Base-by-base conservation (phyloP, 2,888 invertebrate species). In the Melanchra persicariae region DNA sequence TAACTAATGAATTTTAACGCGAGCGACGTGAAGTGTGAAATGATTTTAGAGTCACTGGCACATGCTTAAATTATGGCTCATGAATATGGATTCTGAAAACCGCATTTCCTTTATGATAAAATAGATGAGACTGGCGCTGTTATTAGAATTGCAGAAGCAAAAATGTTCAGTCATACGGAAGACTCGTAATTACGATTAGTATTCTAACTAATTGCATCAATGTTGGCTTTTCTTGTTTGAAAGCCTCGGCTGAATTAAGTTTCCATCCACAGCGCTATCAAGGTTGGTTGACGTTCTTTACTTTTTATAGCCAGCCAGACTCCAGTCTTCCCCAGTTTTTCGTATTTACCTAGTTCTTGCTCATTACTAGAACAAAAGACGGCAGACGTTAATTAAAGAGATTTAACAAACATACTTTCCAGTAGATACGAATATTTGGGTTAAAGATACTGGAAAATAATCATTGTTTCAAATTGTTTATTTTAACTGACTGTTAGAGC, bases 341-440 rank as follows among this genome's bases (percentile, higher is more conserved):
- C 45, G 71, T 75, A 75, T 72, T 83, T 75, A 69, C 71, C 62
- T 66, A 78, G 59, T 54, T 65, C 72, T 62, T 77, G 73, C 74
- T 81, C 72, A 54, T 78, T 78, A 78, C 63, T 74, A 45, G 58
- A 74, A 81, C 71, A 82, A 80, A 77, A 74, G 70, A 63, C 60
- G 57, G 68, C 22, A n/a, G 67, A 62, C 66, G 40, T 61, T 74
- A 69, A 82, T 79, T 69, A 74, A 68, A 65, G 65, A 52, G 54
- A 49, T 72, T 65, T 15, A 34, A 60, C 26, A 63, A 77, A 66
- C 61, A 37, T 17, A 17, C 49, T 61, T 57, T 7, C 12, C 40
- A 30, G 6, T 55, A 19, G 1, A 17, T 19, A 57, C 12, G 6
- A 34, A 49, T 54, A 43, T 79, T 72, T 63, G 9, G 9, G 17